Base-by-base conservation (phyloP, 2,888 invertebrate species). In the Acanthoscelides obtectus region DNA sequence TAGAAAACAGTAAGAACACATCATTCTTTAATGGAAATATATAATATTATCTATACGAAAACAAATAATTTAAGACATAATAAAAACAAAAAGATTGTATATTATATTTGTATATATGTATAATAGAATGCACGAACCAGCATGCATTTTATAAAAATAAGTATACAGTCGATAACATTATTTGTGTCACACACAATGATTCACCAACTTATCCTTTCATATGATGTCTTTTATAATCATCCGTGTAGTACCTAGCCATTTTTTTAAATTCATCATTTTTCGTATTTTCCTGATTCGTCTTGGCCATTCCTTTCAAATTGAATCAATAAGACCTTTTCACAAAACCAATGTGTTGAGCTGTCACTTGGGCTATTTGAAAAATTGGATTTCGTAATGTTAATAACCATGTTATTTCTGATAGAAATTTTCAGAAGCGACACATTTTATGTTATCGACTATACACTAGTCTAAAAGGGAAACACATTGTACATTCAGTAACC, bases 61-160 rank as follows among this genome's bases (percentile, higher is more conserved):
- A 80, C 73, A 79, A 81, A 80, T 81, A 82, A 81, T 81, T 81
- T 81, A 82, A 79, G 45, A 45, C 45, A 45, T 12, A 45, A 45
- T 45, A 45, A 45, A 45, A 45, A 3, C 3, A 25, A 45, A 45
- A 45, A 12, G 3, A 45, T 45, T 45, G 45, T 45, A 45, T 45
- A 45, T 45, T 45, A 45, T 45, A 45, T 45, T 45, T 45, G 25
- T 25, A 25, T 25, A 25, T 25, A 25, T 25, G 25, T 45, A 45
- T 70, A 72, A 72, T 69, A 67, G 22, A 76, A 80, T 79, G 83
- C 83, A 83, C 82, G 84, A 45, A 71, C 84, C 84, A 81, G 84
- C 84, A 82, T 83, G 83, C 83, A 81, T 20, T 45, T 45, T 45
- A 45, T 45, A 45, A 17, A 45, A 45, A 45, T 45, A 45, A 45